Evolutionary conservation across 1,140 invertebrate genomes (phyloP), one percentile per base, ranked within the genome.

Genomic region (Aphelinus atriplicis): DNA sequence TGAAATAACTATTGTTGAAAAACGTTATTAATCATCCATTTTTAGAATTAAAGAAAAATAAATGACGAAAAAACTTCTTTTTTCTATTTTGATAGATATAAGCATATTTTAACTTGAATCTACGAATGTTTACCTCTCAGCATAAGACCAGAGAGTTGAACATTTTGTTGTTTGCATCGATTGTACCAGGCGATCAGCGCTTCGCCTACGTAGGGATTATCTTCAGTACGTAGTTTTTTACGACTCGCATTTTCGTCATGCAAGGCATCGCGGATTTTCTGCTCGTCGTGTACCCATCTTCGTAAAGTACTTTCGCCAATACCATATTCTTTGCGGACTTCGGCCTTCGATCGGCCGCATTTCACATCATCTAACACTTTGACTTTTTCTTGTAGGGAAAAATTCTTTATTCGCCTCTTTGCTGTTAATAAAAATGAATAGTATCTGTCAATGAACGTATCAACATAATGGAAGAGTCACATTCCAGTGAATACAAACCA

Each of bases 131-230:
- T 61, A 75, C 73, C 73, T 69, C 67, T 64, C 26, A 78, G 55
- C 55, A 77, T 64, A 26, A 71, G 58, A 45, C 67, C 62, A 5
- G 68, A 77, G 9, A 78, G 26, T 46, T 66, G 77, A 51, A 77
- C 9, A 7, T 72, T 68, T 66, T 77, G 60, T 45, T 69, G 51
- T 43, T 68, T 73, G 62, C 72, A 68, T 7, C 68, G 65, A n/a
- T 63, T 78, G 58, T 77, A 78, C 77, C 77, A 78, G 6, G 71
- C 65, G 50, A 70, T 73, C 26, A 73, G 48, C 3, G 73, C 77
- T 66, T 77, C 77, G 26, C 66, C 71, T 1, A 78, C 61, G 56
- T 78, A 73, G 7, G 74, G 73, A 67, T 75, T 70, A 62, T 70
- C 66, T 2, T 70, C 73, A 5, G 45, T 5, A 1, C 66, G 65